Percentiles rank a stretch among this genome's conserved stretches.
Evolutionary conservation across 2,113 vertebrate genomes (phyloP).

Genomic region (Bujurquina vittata): DNA sequence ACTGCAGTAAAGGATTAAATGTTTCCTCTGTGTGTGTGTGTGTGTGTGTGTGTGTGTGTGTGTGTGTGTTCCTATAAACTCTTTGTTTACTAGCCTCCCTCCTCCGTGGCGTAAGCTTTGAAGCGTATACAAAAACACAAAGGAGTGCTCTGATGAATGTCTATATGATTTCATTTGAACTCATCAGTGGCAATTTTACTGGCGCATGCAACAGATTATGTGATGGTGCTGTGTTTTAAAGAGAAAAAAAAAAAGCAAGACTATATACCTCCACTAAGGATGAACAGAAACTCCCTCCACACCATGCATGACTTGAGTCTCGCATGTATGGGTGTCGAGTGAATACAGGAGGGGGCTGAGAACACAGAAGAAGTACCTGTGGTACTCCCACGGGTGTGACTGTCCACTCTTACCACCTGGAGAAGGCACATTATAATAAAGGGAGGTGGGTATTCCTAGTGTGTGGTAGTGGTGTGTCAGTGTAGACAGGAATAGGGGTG

Average conservation of each 20-base stretch:
- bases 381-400: rapidly evolving
- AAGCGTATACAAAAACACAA: slow-evolving; percentile 15
- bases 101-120: slow-evolving; percentile 4
- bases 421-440: background rate
- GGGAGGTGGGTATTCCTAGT: background rate
- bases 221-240: background rate
- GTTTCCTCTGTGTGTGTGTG: slow-evolving; percentile 1
- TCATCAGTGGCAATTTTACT: background rate
- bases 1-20: slow-evolving; percentile 45
- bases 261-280: background rate
- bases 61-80: slow-evolving; percentile 30
- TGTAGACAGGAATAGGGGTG: background rate
- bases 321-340: background rate
- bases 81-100: slow-evolving; percentile 21
- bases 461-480: background rate
- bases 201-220: background rate
- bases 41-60: too few species aligned
- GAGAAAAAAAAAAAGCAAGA: background rate
- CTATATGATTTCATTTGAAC: background rate
- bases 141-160: slow-evolving; percentile 24
- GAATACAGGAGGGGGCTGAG: background rate
- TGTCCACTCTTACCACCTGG: background rate
- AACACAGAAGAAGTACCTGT: background rate
- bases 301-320: background rate
- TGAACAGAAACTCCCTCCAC: background rate